Evolutionary conservation across 2,888 invertebrate genomes (phyloP), one percentile per base, ranked within the genome.

Genomic region (Caenorhabditis uteleia): DNA sequence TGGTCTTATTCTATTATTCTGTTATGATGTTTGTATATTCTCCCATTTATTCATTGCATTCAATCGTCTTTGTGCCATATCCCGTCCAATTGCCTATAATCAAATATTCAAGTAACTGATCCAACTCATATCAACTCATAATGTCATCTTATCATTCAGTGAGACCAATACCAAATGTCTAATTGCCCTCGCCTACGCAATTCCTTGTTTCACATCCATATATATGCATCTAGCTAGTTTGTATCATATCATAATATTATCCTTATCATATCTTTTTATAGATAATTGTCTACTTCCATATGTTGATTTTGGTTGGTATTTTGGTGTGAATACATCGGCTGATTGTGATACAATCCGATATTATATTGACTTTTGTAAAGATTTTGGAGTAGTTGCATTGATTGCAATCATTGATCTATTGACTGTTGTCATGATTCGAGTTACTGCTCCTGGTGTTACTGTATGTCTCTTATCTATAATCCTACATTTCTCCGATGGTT

Each of bases 21-120:
- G 65, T 46, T 69, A 69, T 45, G 69, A 69, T 33, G 57, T 69
- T 38, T 69, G 69, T 42, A 66, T 66, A 20, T 69, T 66, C 34
- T 66, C 65, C 20, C 70, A 70, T 43, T 38, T 70, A 14, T 51
- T 60, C 26, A 70, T 70, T 40, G 59, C 70, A 10, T 20, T 67
- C 36, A 70, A 70, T 27, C 64, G 70, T 16, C 38, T 70, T 27
- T 57, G 59, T 16, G 70, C 70, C 20, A 68, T 70, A 8, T 49
- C 53, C 20, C 34, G 59, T 12, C 70, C 70, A 5, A 45, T 62
- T 31, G 36, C 55, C n/a, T 59, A 62, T 34, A 59, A 55, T 23
- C 45, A 36, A 10, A 48, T 61, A 18, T 62, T 61, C 38, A 55
- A 42, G 60, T 61, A 7, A 47, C n/a, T n/a, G n/a, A n/a, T n/a